Evolutionary conservation across 1,140 invertebrate genomes (phyloP).

Genomic region (Mercenaria mercenaria): DNA sequence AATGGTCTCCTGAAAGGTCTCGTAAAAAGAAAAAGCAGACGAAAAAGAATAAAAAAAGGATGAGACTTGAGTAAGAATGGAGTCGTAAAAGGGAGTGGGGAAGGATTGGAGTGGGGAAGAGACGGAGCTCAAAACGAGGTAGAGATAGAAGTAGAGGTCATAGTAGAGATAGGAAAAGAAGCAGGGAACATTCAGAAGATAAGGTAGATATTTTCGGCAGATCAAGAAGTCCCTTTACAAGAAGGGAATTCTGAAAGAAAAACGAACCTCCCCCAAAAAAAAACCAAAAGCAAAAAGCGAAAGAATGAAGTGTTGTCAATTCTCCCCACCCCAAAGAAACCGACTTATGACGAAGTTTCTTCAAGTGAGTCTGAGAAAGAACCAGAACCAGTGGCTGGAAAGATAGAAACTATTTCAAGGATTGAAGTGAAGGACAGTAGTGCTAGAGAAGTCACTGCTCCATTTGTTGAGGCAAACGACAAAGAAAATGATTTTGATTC

Average conservation of each 20-base stretch:
- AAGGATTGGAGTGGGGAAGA: too few relatives aligned
- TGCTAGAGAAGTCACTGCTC: neutral
- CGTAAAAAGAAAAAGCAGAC: constrained; percentile 41
- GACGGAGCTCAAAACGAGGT: constrained; percentile 72
- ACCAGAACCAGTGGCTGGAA: constrained; percentile 51
- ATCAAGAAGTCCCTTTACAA: constrained; percentile 33
- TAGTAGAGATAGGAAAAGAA: constrained; percentile 71
- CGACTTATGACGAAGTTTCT: constrained; percentile 50
- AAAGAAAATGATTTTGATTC: constrained; percentile 60
- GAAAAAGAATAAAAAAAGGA: constrained; percentile 69
- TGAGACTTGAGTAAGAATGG: constrained; percentile 69
- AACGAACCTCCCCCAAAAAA: constrained; percentile 60
- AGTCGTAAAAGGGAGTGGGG: constrained; percentile 57
- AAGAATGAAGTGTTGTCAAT: constrained; percentile 1
- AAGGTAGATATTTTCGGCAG: constrained; percentile 57
- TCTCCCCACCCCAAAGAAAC: constrained; percentile 33
- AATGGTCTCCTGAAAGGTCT: constrained; percentile 63
- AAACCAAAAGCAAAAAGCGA: neutral
- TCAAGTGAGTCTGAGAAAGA: constrained; percentile 46
- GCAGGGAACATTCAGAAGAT: constrained; percentile 65
- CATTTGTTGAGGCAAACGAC: constrained; percentile 36
- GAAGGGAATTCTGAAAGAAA: constrained; percentile 66
- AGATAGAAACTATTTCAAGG: constrained; percentile 74
- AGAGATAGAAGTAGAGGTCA: constrained; percentile 72
- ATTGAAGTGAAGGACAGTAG: constrained; percentile 70